These are phyloP conservation scores for Apamea epomidion DNA, from an alignment of 2,888 invertebrate species.

Conservation along the genomic window DNA sequence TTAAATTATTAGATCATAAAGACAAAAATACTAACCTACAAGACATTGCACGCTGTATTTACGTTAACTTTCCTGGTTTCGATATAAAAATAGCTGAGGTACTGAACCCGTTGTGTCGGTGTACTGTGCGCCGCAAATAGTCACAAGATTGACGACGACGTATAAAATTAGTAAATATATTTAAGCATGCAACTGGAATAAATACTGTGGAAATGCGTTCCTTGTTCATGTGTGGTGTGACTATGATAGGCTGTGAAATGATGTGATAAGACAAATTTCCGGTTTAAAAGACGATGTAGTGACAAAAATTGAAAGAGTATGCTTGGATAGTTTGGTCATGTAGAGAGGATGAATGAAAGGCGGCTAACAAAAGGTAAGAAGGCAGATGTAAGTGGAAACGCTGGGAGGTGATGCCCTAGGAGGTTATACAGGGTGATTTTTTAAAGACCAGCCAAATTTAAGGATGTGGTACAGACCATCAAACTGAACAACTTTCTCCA, in stretches of 20 bases:
- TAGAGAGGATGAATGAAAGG: not conserved
- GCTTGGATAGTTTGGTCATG: not conserved
- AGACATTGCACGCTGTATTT: conserved; percentile 64
- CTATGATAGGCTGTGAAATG: not conserved
- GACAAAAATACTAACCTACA: conserved; percentile 62
- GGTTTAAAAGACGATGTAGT: not conserved
- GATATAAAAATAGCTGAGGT: conserved; percentile 56
- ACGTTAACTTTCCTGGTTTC: conserved; percentile 59
- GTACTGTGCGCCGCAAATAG: conserved; percentile 44
- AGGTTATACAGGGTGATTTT: too few species aligned
- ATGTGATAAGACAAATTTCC: not conserved
- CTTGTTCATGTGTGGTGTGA: not conserved
- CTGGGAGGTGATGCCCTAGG: not conserved
- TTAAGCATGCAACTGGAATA: not conserved
- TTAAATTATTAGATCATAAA: conserved; percentile 66
- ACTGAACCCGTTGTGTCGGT: conserved; percentile 54
- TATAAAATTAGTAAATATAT: conserved; percentile 24
- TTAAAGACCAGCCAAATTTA: too few species aligned
- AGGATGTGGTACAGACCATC: too few species aligned
- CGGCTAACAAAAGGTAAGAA: not conserved
- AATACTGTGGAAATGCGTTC: not conserved
- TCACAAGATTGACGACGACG: conserved; percentile 51
- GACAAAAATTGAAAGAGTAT: not conserved
- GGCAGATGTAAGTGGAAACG: not conserved
- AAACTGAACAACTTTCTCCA: too few species aligned